phyloP scores from a whole-genome alignment of 2,888 invertebrate genomes.

The Habrosyne pyritoides region DNA sequence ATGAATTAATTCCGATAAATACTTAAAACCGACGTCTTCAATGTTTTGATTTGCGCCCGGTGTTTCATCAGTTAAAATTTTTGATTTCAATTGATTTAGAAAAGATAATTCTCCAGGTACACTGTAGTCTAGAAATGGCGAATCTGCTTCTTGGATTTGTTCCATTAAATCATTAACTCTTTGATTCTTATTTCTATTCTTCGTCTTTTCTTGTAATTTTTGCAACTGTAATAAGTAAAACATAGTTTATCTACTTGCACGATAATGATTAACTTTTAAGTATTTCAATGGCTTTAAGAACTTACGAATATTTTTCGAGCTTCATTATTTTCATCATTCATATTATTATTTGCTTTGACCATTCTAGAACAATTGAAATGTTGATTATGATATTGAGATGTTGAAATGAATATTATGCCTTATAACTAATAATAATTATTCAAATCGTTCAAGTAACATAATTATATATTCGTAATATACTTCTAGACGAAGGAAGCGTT shows the following conservation, averaged over 20 bases:
- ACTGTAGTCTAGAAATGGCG: conserved; percentile 25
- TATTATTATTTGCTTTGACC: background rate
- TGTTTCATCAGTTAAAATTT: conserved; percentile 20
- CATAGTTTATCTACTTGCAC: background rate
- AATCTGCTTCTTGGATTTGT: conserved; percentile 26
- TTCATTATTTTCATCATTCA: conserved; percentile 2
- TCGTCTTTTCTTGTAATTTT: conserved; percentile 37
- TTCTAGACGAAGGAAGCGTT: no score
- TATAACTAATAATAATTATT: background rate
- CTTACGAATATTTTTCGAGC: conserved; percentile 41
- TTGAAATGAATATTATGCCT: no score
- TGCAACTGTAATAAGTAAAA: conserved; percentile 37
- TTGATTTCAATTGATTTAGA: conserved; percentile 21
- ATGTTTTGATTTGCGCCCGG: conserved; percentile 12
- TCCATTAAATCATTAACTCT: conserved; percentile 24
- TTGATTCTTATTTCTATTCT: conserved; percentile 35
- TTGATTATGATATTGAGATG: no score
- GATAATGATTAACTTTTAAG: no score
- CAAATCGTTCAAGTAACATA: no score
- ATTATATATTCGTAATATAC: no score
- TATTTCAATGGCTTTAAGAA: conserved; percentile 10
- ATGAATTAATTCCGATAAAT: conserved; percentile 70
- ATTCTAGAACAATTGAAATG: background rate
- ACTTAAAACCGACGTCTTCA: conserved; percentile 65
- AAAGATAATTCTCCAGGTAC: conserved; percentile 18